phyloP scores from a whole-genome alignment of 2,888 invertebrate genomes.

The Eilema caniola region DNA sequence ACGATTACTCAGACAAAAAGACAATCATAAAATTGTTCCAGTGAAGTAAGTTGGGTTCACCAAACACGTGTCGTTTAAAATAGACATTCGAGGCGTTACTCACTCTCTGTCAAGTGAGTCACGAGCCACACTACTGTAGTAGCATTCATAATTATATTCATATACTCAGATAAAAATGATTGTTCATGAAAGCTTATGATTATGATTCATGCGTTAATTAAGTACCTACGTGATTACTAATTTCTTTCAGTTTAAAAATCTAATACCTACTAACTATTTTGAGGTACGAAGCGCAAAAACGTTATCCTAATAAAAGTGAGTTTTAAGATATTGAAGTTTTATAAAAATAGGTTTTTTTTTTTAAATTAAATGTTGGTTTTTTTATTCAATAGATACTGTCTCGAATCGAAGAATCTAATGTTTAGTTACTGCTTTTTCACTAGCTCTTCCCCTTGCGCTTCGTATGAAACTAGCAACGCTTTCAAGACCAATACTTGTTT shows the following conservation, averaged over 20 bases:
- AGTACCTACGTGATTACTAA: neutral
- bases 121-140: constrained; percentile 7
- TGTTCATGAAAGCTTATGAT: constrained; percentile 3
- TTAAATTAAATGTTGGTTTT: too few relatives aligned
- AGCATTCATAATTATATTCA: constrained; percentile 23
- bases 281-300: too few relatives aligned
- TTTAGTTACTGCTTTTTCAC: too few relatives aligned
- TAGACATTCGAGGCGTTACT: constrained; percentile 22
- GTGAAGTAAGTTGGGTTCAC: constrained; percentile 13
- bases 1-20: constrained; percentile 19
- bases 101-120: constrained; percentile 23
- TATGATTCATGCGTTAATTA: constrained; percentile 9
- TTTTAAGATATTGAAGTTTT: too few relatives aligned
- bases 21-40: constrained; percentile 4
- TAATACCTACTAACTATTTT: too few relatives aligned
- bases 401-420: too few relatives aligned
- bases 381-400: too few relatives aligned
- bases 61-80: constrained; percentile 27
- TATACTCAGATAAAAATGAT: constrained; percentile 19
- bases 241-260: neutral
- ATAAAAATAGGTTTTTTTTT: too few relatives aligned
- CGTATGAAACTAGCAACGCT: too few relatives aligned
- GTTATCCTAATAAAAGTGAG: too few relatives aligned
- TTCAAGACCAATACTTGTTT: too few relatives aligned
- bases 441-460: too few relatives aligned